These are phyloP conservation scores for Ostrea denselamellosa DNA, from an alignment of 1,140 invertebrate species.

Conservation along the genomic window DNA sequence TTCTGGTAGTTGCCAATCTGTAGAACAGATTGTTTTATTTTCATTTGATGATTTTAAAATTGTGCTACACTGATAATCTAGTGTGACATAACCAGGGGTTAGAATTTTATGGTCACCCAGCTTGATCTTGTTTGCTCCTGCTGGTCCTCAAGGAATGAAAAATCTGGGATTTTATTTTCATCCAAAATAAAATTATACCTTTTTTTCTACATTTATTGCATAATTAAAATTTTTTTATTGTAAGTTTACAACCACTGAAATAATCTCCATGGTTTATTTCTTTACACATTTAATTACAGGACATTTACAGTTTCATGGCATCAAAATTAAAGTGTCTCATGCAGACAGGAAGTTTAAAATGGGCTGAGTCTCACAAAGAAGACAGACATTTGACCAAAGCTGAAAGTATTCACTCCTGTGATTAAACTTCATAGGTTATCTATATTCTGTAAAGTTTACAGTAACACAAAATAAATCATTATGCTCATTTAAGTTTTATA, in stretches of 20 bases:
- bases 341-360: constrained; percentile 8
- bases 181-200: background rate
- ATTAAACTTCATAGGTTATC: too few relatives aligned
- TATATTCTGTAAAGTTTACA: too few relatives aligned
- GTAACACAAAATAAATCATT: too few relatives aligned
- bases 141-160: background rate
- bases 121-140: background rate
- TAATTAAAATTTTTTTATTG: constrained; percentile 7
- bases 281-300: background rate
- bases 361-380: background rate
- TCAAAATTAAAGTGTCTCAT: background rate
- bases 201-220: constrained; percentile 26
- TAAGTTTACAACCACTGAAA: background rate
- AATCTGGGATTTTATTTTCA: constrained; percentile 25
- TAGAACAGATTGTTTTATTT: constrained; percentile 37
- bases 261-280: background rate
- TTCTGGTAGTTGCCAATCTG: background rate
- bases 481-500: too few relatives aligned
- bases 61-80: background rate
- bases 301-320: background rate
- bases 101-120: background rate
- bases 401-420: background rate
- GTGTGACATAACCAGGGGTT: background rate
- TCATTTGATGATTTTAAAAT: background rate
- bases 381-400: background rate